phyloP scores from a whole-genome alignment of 2,113 vertebrate species.

The Rhinopomastus cyanomelas region DNA sequence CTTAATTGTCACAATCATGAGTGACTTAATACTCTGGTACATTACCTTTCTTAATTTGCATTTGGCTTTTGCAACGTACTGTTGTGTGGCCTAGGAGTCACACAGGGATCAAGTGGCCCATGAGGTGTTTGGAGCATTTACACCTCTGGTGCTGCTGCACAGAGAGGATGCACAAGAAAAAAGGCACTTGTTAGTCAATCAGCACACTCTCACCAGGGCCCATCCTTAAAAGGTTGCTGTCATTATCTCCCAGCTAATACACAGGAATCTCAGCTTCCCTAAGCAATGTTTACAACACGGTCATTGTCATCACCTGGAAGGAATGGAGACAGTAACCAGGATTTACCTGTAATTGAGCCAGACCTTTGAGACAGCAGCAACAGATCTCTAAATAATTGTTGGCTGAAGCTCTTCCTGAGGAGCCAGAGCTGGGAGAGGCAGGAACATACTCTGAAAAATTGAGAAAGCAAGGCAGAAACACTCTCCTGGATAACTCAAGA shows the following conservation, averaged over 20 bases:
- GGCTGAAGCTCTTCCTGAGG: neutral
- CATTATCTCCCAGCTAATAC: neutral
- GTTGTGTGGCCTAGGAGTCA: too few species aligned
- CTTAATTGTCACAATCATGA: too few species aligned
- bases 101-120: too few species aligned
- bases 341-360: neutral
- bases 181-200: neutral
- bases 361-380: neutral
- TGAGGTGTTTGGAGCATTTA: neutral
- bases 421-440: neutral
- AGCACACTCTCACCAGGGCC: rapidly evolving
- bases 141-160: neutral
- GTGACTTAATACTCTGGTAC: too few species aligned
- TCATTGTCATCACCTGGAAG: neutral
- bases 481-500: neutral
- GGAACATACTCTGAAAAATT: neutral
- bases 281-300: neutral
- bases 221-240: neutral
- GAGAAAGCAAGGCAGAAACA: neutral
- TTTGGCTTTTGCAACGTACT: too few species aligned
- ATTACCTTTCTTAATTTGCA: too few species aligned
- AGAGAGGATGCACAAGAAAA: neutral
- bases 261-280: neutral
- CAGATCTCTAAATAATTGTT: neutral
- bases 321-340: neutral